Evolutionary conservation across 2,113 vertebrate genomes (phyloP).

Genomic region (Phoxinus phoxinus): DNA sequence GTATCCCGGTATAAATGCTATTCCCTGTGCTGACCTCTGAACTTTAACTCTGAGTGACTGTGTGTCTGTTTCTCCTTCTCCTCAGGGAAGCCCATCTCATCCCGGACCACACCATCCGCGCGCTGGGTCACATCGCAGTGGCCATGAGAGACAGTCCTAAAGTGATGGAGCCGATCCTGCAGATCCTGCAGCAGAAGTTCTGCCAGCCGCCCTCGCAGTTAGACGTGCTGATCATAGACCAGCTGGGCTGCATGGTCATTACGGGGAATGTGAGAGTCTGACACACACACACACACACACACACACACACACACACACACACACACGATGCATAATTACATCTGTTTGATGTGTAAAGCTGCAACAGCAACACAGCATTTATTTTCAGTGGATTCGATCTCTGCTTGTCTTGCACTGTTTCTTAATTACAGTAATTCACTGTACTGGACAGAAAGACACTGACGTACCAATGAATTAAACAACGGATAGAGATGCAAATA

Average conservation of each 20-base stretch:
- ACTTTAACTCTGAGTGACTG: neutral
- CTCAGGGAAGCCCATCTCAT: constrained; percentile 92
- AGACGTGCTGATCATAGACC: constrained; percentile 94
- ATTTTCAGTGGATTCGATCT: neutral
- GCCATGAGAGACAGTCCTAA: constrained; percentile 92
- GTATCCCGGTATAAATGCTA: no score
- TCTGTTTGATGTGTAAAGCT: neutral
- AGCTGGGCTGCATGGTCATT: constrained; percentile 96
- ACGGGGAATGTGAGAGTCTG: constrained; percentile 88
- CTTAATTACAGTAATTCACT: neutral
- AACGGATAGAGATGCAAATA: neutral
- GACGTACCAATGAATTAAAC: neutral
- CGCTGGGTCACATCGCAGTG: constrained; percentile 93
- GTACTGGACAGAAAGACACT: neutral
- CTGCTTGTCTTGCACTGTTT: neutral
- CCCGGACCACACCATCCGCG: constrained; percentile 95
- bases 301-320: no score
- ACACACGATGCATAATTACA: neutral
- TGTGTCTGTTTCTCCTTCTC: neutral
- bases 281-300: neutral
- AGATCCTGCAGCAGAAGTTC: constrained; percentile 97
- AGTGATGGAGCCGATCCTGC: constrained; percentile 95
- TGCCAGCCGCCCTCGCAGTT: constrained; percentile 93
- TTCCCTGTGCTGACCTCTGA: no score
- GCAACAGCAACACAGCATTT: neutral